These are phyloP conservation scores for Tupaia tana DNA, from an alignment of 2,113 vertebrate genomes.

Conservation along the genomic window DNA sequence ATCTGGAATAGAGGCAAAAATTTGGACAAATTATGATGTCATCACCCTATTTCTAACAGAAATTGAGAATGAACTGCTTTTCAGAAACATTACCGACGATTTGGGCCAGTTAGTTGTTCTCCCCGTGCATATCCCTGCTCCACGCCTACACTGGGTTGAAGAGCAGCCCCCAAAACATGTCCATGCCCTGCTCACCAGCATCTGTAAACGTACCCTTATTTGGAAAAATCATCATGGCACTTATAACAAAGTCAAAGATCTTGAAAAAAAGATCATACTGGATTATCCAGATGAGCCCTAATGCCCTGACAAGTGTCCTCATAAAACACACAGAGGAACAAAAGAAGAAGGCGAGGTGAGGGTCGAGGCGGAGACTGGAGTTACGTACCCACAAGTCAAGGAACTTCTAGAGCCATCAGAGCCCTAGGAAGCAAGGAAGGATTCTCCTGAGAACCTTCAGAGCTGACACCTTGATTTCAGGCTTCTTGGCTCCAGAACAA, in stretches of 20 bases:
- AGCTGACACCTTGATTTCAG: not conserved
- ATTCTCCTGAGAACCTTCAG: not conserved
- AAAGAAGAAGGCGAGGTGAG: not conserved
- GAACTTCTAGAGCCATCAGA: not conserved
- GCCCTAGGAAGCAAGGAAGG: not conserved
- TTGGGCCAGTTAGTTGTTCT: not conserved
- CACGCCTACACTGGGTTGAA: not conserved
- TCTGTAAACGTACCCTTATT: not conserved
- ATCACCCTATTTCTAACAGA: not conserved
- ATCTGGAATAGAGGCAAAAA: not conserved
- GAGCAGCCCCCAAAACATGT: not conserved
- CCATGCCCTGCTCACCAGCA: not conserved
- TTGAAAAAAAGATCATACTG: not conserved
- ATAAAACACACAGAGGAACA: not conserved
- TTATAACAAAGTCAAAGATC: not conserved
- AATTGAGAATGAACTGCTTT: not conserved
- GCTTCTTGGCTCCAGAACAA: not conserved
- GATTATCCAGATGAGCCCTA: not conserved
- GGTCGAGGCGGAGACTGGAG: not conserved
- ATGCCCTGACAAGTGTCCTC: not conserved
- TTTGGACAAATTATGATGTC: not conserved
- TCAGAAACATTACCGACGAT: not conserved
- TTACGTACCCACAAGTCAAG: not conserved
- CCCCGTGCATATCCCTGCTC: not conserved
- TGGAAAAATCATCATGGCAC: not conserved